A percentile compares a stretch with the other conserved stretches of the same genome.
phyloP scores from a whole-genome alignment of 2,888 invertebrate species.

The Galeopsomyia nigrocyanea region DNA sequence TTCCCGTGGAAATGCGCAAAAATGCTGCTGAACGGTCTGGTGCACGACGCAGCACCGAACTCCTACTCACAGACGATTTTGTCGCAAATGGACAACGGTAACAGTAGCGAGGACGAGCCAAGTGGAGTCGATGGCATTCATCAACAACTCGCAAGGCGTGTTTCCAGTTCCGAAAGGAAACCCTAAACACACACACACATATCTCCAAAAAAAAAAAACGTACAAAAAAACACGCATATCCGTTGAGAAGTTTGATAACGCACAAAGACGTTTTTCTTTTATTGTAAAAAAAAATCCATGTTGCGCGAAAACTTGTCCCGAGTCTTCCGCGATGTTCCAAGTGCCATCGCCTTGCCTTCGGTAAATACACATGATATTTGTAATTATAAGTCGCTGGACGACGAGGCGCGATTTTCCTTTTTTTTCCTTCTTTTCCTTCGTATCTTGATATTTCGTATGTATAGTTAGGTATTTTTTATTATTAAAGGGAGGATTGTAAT shows the following conservation, averaged over 20 bases:
- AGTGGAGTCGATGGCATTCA: conserved; percentile 52
- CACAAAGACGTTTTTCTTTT: background rate
- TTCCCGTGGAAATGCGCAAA: conserved; percentile 80
- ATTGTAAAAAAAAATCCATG: background rate
- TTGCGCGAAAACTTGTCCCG: conserved; percentile 22
- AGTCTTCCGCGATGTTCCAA: conserved; percentile 32
- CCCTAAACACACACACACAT: conserved; percentile 52
- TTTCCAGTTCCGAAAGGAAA: conserved; percentile 66
- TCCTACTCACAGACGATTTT: background rate
- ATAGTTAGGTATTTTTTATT: background rate
- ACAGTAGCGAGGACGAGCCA: background rate
- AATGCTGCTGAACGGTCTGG: conserved; percentile 76
- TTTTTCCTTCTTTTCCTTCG: background rate
- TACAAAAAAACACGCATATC: too few relatives aligned
- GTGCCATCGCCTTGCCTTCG: conserved; percentile 47
- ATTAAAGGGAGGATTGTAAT: background rate
- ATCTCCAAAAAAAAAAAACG: too few relatives aligned
- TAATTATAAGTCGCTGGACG: conserved; percentile 45
- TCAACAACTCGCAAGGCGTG: conserved; percentile 63
- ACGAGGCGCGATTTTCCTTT: conserved; percentile 25
- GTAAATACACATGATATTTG: background rate
- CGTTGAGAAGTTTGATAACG: too few relatives aligned
- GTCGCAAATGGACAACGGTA: background rate
- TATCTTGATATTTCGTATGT: background rate
- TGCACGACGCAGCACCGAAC: conserved; percentile 76